Percentiles rank a stretch among this genome's conserved stretches.
These are phyloP conservation scores for Bergia puertoricense DNA, from an alignment of 92 coral and sea anemone species.

Conservation along the genomic window DNA sequence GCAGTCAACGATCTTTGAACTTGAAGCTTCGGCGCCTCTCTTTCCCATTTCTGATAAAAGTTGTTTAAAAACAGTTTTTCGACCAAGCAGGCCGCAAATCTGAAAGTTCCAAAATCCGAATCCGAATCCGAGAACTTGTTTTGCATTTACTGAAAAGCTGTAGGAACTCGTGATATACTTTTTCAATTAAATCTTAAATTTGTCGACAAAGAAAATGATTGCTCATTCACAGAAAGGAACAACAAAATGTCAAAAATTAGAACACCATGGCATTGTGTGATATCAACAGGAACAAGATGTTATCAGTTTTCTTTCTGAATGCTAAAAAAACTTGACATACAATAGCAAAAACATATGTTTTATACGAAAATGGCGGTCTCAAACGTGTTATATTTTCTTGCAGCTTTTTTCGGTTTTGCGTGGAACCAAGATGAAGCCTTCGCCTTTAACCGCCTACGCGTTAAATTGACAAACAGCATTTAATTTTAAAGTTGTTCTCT, in stretches of 20 bases:
- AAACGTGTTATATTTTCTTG: neutral
- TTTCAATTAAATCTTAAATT: constrained; percentile 10
- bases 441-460: constrained; percentile 25
- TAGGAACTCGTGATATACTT: neutral
- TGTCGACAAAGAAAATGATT: constrained; percentile 29
- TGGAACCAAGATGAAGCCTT: neutral
- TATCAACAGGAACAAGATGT: constrained; percentile 25
- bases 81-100: neutral
- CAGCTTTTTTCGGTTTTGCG: neutral
- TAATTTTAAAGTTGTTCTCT: neutral
- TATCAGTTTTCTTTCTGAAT: constrained; percentile 10
- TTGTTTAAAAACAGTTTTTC: neutral
- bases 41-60: neutral
- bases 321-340: neutral
- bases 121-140: neutral
- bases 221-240: constrained; percentile 2
- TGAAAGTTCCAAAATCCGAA: neutral
- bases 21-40: neutral
- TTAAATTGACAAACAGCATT: neutral
- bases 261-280: neutral
- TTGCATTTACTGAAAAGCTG: neutral
- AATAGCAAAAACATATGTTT: neutral
- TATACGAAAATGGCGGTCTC: neutral
- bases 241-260: constrained; percentile 5
- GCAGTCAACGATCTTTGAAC: neutral